phyloP scores from a whole-genome alignment of 2,888 invertebrate genomes.

The Ophion costatus region DNA sequence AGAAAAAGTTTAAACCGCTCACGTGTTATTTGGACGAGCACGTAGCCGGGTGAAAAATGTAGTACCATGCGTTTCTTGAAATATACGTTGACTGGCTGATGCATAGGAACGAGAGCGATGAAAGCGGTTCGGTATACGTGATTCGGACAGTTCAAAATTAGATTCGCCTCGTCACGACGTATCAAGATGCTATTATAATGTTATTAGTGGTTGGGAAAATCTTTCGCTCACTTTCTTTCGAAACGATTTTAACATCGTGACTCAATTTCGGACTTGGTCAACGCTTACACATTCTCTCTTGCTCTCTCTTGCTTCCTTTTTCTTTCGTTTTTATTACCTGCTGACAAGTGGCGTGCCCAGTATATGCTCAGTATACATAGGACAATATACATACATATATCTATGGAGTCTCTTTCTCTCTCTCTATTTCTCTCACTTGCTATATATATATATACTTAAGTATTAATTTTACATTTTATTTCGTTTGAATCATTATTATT shows the following conservation, averaged over 20 bases:
- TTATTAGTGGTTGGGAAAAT: constrained; percentile 61
- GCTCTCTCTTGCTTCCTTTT: neutral
- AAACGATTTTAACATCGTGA: constrained; percentile 55
- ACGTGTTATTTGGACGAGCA: neutral
- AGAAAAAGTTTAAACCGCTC: too few relatives aligned
- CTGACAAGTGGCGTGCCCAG: neutral
- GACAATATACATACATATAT: neutral
- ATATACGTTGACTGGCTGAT: constrained; percentile 46
- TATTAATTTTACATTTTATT: too few relatives aligned
- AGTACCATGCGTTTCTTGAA: constrained; percentile 25
- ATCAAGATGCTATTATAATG: constrained; percentile 61
- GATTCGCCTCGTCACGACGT: constrained; percentile 62
- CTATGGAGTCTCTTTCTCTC: neutral
- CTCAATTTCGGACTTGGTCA: constrained; percentile 57
- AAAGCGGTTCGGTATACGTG: constrained; percentile 35
- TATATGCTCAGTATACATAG: neutral
- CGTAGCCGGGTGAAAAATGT: constrained; percentile 20
- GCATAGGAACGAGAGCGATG: constrained; percentile 33
- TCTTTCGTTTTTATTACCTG: neutral
- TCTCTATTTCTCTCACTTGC: too few relatives aligned
- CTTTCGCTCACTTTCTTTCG: constrained; percentile 60
- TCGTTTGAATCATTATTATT: too few relatives aligned
- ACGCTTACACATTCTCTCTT: neutral
- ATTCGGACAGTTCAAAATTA: constrained; percentile 60
- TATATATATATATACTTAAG: too few relatives aligned